Base-by-base conservation (phyloP, 2,888 invertebrate species). In the Cephus runcator region DNA sequence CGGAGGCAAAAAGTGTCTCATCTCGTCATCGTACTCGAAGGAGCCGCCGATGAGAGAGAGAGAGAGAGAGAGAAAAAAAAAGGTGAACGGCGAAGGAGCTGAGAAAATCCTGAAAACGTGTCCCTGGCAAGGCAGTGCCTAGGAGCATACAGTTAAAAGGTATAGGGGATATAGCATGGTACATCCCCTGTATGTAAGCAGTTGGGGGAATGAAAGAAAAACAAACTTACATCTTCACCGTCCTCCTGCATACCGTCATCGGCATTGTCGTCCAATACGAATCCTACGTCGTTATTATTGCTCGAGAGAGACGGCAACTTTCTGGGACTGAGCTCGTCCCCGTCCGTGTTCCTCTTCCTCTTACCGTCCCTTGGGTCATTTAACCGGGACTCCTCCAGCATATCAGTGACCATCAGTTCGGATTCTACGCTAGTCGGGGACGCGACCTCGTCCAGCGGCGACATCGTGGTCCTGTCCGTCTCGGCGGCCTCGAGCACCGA, bases 231-330 rank as follows among this genome's bases (percentile, higher is more conserved):
- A 79, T 91, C 90, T 77, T 91, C 90, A 31, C 80, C 85, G 76
- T 90, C 90, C 36, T 91, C 89, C 74, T 85, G 88, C 12, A 90
- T 85, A 68, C 84, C 86, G 75, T 90, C 90, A 77, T 88, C 89
- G 34, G 80, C 85, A 77, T 82, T 87, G 56, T 89, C 88, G 68
- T 90, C 89, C 75, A 91, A 88, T 15, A 91, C 91, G 81, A 91
- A 91, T 40, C 87, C 86, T 40, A 91, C 91, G 84, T 91, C 91
- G 82, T 91, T 91, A 82, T 91, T 91, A 85, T 91, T 91, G 76
- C 86, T 84, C 3, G 87, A 78, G 74, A 90, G 82, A 12, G 88
- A 87, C 31, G 91, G 88, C 77, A 91, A 83, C 83, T 91, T 91
- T 81, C 90, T 86, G 36, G 88, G 86, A 56, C 84, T 84, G n/a